A percentile compares a stretch with the other conserved stretches of the same genome.
phyloP scores from a whole-genome alignment of 2,888 invertebrate species.

The Perizoma affinitatum region DNA sequence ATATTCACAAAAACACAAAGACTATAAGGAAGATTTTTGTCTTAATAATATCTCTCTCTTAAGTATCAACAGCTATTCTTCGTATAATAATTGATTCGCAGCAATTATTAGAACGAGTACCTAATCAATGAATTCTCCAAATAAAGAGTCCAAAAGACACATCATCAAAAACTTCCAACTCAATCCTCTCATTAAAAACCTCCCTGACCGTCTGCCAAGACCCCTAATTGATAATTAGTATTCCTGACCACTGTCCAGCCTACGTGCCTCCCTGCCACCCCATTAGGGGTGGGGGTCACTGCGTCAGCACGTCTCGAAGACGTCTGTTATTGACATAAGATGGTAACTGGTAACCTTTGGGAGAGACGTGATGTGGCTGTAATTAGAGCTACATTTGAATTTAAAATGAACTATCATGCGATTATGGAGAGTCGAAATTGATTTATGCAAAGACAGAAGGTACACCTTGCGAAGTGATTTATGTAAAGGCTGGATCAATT shows the following conservation, averaged over 20 bases:
- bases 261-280: slow-evolving; percentile 57
- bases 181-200: slow-evolving; percentile 34
- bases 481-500: too few species aligned
- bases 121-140: slow-evolving; percentile 21
- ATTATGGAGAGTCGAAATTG: slow-evolving; percentile 14
- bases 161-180: slow-evolving; percentile 34
- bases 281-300: slow-evolving; percentile 44
- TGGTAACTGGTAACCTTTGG: slow-evolving; percentile 56
- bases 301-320: slow-evolving; percentile 60
- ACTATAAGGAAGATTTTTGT: too few species aligned
- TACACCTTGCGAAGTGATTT: background rate
- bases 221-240: slow-evolving; percentile 78
- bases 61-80: too few species aligned
- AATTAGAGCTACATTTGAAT: slow-evolving; percentile 34
- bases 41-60: too few species aligned
- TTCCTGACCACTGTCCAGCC: slow-evolving; percentile 69
- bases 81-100: too few species aligned
- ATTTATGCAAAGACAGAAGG: background rate
- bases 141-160: slow-evolving; percentile 13
- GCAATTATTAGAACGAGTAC: background rate
- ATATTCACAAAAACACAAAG: too few species aligned
- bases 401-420: slow-evolving; percentile 22
- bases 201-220: slow-evolving; percentile 45
- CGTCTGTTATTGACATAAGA: slow-evolving; percentile 67
- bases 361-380: slow-evolving; percentile 57